These are phyloP conservation scores for Melanocharis versteri DNA, from an alignment of 2,113 vertebrate species.

Conservation along the genomic window DNA sequence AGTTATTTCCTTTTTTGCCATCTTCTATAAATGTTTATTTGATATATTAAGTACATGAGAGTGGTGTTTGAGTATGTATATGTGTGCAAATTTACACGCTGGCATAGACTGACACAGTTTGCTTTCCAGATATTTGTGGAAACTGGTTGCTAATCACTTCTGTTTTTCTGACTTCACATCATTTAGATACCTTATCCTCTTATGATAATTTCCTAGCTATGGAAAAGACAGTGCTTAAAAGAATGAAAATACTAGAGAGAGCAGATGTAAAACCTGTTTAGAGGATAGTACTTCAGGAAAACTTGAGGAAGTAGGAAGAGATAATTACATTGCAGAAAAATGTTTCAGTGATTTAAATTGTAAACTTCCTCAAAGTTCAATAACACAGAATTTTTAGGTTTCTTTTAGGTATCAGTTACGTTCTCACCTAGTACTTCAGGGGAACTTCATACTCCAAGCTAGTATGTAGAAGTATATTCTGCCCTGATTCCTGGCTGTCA, in stretches of 20 bases:
- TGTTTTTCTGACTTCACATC: background rate
- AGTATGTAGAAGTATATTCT: background rate
- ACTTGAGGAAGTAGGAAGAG: background rate
- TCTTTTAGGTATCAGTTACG: background rate
- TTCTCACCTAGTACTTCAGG: background rate
- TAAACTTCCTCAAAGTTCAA: background rate
- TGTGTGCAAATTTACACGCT: background rate
- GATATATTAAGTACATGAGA: background rate
- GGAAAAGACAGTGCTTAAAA: background rate
- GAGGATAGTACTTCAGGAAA: background rate
- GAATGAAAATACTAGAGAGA: background rate
- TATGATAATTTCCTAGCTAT: background rate
- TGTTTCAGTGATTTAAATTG: background rate
- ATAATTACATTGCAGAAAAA: background rate
- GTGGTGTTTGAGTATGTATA: background rate
- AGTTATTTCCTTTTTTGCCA: conserved; percentile 9
- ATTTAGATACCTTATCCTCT: background rate
- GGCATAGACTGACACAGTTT: background rate
- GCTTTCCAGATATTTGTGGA: background rate
- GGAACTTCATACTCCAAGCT: background rate
- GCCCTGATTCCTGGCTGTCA: background rate
- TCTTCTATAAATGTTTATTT: conserved; percentile 17
- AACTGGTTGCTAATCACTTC: background rate
- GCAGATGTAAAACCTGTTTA: background rate
- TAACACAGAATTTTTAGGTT: background rate